Percentiles rank a stretch among this genome's conserved stretches.
Evolutionary conservation across 2,888 invertebrate species (phyloP).

Genomic region (Cerastoderma edule): DNA sequence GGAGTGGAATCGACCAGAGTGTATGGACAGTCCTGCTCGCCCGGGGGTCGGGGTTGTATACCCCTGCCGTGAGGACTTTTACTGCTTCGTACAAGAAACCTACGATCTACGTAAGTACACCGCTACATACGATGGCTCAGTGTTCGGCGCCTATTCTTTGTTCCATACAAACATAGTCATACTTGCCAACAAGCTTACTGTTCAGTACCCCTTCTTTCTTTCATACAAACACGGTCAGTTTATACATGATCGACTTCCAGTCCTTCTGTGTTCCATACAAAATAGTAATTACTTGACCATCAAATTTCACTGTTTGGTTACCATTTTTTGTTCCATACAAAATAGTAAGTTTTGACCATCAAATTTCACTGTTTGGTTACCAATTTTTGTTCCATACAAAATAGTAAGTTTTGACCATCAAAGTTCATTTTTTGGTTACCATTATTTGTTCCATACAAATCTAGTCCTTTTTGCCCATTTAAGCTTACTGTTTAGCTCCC

Average conservation of each 20-base stretch:
- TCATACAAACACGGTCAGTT: not conserved
- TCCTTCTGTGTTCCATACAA: not conserved
- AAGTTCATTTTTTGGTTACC: too few species aligned
- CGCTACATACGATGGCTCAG: not conserved
- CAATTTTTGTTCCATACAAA: too few species aligned
- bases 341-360: too few species aligned
- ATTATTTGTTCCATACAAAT: too few species aligned
- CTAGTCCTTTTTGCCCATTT: too few species aligned
- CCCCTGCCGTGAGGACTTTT: not conserved
- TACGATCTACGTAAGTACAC: slow-evolving; percentile 6
- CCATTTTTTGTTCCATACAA: too few species aligned
- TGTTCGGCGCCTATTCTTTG: not conserved
- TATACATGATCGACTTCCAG: not conserved
- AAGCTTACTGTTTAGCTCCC: too few species aligned
- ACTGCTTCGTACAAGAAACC: not conserved
- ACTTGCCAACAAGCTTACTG: not conserved
- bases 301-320: too few species aligned
- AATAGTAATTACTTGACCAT: not conserved
- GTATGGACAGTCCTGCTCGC: not conserved
- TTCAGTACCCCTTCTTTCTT: not conserved
- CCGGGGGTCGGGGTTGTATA: not conserved
- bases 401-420: too few species aligned
- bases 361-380: too few species aligned
- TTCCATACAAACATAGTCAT: not conserved
- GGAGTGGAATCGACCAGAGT: not conserved